Evolutionary conservation across 1,140 invertebrate species (phyloP), one percentile per base, ranked within the genome.

Genomic region (Episyrphus balteatus): DNA sequence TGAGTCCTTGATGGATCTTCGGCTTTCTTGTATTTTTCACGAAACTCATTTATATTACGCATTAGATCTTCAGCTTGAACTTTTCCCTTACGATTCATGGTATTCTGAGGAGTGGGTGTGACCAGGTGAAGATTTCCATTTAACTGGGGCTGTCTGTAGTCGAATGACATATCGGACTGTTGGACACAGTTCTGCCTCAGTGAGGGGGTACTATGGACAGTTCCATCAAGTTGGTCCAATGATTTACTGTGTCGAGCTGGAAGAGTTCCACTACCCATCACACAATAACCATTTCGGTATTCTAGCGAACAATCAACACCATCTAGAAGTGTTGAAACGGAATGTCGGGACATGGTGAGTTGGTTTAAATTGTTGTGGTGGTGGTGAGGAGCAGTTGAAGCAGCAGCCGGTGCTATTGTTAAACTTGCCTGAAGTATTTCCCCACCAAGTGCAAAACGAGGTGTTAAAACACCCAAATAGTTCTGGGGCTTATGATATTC

Each of bases 241-340:
- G 84, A 87, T 58, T 87, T 88, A 59, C 84, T 87, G 60, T 88
- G 84, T 41, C 84, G 70, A 1, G 83, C 78, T 5, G 82, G 82
- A 26, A 83, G 59, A 1, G 73, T 75, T 42, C 69, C 15, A 13
- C 26, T 44, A 5, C 9, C 10, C 13, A n/a, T 31, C 26, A 15
- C n/a, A 14, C 21, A 58, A 63, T 18, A 42, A 52, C 66, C 59
- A 14, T 56, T 55, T 56, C 65, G 61, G 48, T 30, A 32, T 55
- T 62, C 26, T 49, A 47, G 54, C 65, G 30, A 18, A 40, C 21
- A 34, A 21, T 48, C 47, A 12, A 40, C 49, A 62, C 52, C 57
- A 37, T 78, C 75, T 44, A 76, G 55, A 46, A 77, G 53, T 2
- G 74, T 75, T 8, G 75, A 76, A 8, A 76, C 73, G n/a, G 76